A percentile compares a stretch with the other conserved stretches of the same genome.
Evolutionary conservation across 2,888 invertebrate genomes (phyloP).

Genomic region (Gandaritis pyraliata): DNA sequence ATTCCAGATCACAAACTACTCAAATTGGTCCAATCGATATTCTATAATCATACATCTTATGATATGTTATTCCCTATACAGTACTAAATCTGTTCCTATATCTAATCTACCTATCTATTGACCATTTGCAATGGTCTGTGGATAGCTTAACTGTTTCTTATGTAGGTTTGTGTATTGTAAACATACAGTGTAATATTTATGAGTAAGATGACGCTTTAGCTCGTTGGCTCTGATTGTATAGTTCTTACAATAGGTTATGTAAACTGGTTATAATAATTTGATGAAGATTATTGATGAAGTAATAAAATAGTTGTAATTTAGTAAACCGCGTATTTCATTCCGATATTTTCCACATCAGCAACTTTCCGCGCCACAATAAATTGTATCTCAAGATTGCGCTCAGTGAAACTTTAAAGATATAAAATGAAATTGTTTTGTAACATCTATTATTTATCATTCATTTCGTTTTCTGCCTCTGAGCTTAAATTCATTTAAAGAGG

Average conservation of each 20-base stretch:
- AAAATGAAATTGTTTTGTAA: slow-evolving; percentile 34
- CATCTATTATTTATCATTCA: slow-evolving; percentile 26
- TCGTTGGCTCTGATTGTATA: no score
- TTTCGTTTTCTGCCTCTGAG: slow-evolving; percentile 15
- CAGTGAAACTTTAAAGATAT: slow-evolving; percentile 37
- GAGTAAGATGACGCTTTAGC: no score
- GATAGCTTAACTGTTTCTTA: no score
- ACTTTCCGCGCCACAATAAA: slow-evolving; percentile 36
- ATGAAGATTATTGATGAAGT: slow-evolving; percentile 17
- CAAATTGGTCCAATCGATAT: no score
- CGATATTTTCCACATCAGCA: slow-evolving; percentile 39
- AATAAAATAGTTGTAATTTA: slow-evolving; percentile 27
- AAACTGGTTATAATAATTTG: not conserved
- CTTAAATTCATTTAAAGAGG: slow-evolving; percentile 20
- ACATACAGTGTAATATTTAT: no score
- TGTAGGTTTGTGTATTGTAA: no score
- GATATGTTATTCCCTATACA: no score
- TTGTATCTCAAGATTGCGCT: slow-evolving; percentile 39
- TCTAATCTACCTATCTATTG: no score
- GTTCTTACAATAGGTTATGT: not conserved
- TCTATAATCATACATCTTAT: no score
- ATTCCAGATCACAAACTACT: no score
- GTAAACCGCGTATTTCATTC: slow-evolving; percentile 34
- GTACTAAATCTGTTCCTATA: no score
- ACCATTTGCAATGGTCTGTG: no score